Conservation (phyloP, 30 jellyfish, hydroid and myxozoan genomes). For the Morbakka virulenta region DNA sequence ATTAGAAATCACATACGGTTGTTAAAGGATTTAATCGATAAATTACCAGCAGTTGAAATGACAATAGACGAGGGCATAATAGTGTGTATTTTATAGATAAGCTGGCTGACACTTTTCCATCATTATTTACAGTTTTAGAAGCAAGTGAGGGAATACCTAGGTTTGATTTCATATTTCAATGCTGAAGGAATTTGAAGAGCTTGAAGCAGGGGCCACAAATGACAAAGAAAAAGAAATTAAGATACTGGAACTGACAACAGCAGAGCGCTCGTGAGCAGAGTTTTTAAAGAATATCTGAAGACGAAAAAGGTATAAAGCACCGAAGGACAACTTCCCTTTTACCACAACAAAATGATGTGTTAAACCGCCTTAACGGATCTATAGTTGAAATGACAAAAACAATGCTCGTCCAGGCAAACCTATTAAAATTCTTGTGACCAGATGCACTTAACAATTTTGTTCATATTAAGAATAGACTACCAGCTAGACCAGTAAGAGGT, state of each 20-base stretch:
- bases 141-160: slow-evolving; percentile 48
- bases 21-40: too few species aligned
- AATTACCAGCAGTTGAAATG: too few species aligned
- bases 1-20: too few species aligned
- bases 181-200: slow-evolving; percentile 29
- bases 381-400: slow-evolving; percentile 27
- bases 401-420: slow-evolving; percentile 6
- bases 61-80: slow-evolving; percentile 42
- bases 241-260: slow-evolving; percentile 58
- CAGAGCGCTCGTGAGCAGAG: slow-evolving; percentile 53
- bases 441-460: slow-evolving; percentile 38
- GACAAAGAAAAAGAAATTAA: slow-evolving; percentile 37
- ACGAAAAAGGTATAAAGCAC: slow-evolving; percentile 25
- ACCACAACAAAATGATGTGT: slow-evolving; percentile 39
- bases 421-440: slow-evolving; percentile 33
- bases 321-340: slow-evolving; percentile 6
- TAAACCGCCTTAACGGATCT: slow-evolving; percentile 40
- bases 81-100: slow-evolving; percentile 54
- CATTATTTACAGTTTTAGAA: slow-evolving; percentile 58
- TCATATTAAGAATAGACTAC: slow-evolving; percentile 34
- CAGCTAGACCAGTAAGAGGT: slow-evolving; percentile 33
- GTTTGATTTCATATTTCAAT: slow-evolving; percentile 37
- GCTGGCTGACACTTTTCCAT: slow-evolving; percentile 48
- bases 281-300: slow-evolving; percentile 8
- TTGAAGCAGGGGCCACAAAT: slow-evolving; percentile 38